phyloP scores from a whole-genome alignment of 2,888 invertebrate genomes.

The Callyntrura sp. region DNA sequence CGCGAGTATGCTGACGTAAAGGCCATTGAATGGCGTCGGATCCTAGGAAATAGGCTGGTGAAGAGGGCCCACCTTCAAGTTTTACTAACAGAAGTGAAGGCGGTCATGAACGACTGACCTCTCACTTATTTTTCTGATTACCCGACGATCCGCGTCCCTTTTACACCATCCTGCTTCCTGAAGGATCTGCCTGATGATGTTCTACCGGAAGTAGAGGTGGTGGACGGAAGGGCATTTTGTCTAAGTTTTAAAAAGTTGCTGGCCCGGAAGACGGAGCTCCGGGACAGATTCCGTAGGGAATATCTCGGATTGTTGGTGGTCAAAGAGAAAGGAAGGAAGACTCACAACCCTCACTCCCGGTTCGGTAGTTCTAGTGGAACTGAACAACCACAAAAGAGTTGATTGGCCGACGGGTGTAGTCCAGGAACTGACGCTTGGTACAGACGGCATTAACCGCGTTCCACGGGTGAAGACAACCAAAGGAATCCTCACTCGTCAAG shows the following conservation, averaged over 20 bases:
- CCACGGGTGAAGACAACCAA: slow-evolving; percentile 35
- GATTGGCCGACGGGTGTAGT: slow-evolving; percentile 13
- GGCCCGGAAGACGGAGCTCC: no score
- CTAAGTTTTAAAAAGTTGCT: no score
- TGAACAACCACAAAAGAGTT: background rate
- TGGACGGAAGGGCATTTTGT: no score
- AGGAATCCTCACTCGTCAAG: background rate
- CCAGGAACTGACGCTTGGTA: background rate
- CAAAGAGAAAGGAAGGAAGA: background rate
- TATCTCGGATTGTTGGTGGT: slow-evolving; percentile 20
- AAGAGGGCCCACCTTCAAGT: background rate
- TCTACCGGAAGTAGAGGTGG: background rate
- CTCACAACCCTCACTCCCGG: background rate
- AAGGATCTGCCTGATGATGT: background rate
- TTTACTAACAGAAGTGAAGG: background rate
- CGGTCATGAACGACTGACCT: slow-evolving; percentile 18
- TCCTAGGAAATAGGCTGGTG: background rate
- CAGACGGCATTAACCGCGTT: slow-evolving; percentile 9
- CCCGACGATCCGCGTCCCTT: background rate
- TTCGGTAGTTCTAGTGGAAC: slow-evolving; percentile 16
- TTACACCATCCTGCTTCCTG: slow-evolving; percentile 33
- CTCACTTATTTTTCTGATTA: slow-evolving; percentile 46
- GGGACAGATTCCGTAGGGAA: slow-evolving; percentile 7
- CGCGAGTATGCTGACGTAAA: no score
- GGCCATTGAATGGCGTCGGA: no score